A percentile compares a stretch with the other conserved stretches of the same genome.
Evolutionary conservation across 2,113 vertebrate species (phyloP).

Genomic region (Sinocyclocheilus anshuiensis): DNA sequence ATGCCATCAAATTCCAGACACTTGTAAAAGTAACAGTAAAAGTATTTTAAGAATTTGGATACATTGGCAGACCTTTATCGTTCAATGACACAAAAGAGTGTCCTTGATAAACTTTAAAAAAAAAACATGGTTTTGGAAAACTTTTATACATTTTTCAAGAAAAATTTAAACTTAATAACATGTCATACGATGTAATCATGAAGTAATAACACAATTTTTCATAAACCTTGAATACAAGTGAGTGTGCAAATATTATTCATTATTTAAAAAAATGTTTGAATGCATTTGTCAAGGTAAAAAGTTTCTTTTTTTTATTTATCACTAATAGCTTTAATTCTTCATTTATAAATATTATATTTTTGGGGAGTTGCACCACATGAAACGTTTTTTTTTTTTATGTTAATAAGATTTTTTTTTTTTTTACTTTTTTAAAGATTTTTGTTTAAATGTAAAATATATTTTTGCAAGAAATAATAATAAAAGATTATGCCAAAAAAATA

Average conservation of each 20-base stretch:
- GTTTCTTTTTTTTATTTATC: too few relatives aligned
- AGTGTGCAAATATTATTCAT: neutral
- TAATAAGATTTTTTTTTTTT: too few relatives aligned
- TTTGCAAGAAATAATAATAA: neutral
- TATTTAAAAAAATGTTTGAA: neutral
- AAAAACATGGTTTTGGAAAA: neutral
- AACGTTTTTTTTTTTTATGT: too few relatives aligned
- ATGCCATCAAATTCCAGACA: slow-evolving; percentile 80
- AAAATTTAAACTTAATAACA: neutral
- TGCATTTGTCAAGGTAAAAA: neutral
- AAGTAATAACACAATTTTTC: neutral
- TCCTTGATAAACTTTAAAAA: neutral
- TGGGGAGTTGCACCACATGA: neutral
- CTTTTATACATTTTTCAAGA: too few relatives aligned
- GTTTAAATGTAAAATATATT: neutral
- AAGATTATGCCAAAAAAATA: neutral
- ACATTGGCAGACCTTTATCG: too few relatives aligned
- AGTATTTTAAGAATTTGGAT: slow-evolving; percentile 57
- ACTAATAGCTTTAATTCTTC: neutral
- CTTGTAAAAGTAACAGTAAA: slow-evolving; percentile 66
- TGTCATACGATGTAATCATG: neutral
- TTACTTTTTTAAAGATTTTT: too few relatives aligned
- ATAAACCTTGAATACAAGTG: neutral
- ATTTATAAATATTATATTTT: neutral
- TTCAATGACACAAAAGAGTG: neutral